Conservation (phyloP, 2,888 invertebrate species). For the Sycophila texana region DNA sequence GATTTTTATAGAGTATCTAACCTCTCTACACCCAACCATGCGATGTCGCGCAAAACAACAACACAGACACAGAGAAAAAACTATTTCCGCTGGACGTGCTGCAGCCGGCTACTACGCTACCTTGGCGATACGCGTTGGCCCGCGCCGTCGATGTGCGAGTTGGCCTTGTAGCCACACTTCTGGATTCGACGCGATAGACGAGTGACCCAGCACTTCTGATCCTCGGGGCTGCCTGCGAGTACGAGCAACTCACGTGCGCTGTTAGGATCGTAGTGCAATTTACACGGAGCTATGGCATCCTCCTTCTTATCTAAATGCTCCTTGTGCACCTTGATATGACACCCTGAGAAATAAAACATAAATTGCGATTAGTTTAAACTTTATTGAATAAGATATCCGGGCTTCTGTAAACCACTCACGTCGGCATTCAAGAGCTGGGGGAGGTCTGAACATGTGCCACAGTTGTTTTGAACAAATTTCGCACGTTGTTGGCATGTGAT, state of each 20-base stretch:
- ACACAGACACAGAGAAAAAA: slow-evolving; percentile 68
- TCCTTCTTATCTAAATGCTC: slow-evolving; percentile 94
- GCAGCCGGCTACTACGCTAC: slow-evolving; percentile 76
- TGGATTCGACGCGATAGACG: slow-evolving; percentile 94
- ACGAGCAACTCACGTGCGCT: slow-evolving; percentile 95
- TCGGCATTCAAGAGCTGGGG: slow-evolving; percentile 97
- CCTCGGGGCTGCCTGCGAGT: slow-evolving; percentile 89
- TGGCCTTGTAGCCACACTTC: slow-evolving; percentile 94
- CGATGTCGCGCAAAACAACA: slow-evolving; percentile 64
- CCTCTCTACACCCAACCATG: slow-evolving; percentile 73
- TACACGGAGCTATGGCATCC: slow-evolving; percentile 94
- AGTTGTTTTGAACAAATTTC: slow-evolving; percentile 98
- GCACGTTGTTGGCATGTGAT: slow-evolving; percentile 98
- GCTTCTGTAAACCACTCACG: slow-evolving; percentile 79
- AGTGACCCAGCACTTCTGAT: slow-evolving; percentile 95
- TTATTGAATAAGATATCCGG: not conserved
- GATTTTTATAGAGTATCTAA: slow-evolving; percentile 64
- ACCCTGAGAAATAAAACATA: slow-evolving; percentile 79
- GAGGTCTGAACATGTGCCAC: slow-evolving; percentile 98
- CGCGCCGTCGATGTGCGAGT: slow-evolving; percentile 77
- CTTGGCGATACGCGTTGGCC: slow-evolving; percentile 83
- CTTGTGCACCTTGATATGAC: slow-evolving; percentile 97
- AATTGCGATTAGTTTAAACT: not conserved
- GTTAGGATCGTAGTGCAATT: slow-evolving; percentile 95
- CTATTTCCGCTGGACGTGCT: slow-evolving; percentile 71